Evolutionary conservation across 2,113 vertebrate species (phyloP).

Genomic region (Callithrix jacchus): DNA sequence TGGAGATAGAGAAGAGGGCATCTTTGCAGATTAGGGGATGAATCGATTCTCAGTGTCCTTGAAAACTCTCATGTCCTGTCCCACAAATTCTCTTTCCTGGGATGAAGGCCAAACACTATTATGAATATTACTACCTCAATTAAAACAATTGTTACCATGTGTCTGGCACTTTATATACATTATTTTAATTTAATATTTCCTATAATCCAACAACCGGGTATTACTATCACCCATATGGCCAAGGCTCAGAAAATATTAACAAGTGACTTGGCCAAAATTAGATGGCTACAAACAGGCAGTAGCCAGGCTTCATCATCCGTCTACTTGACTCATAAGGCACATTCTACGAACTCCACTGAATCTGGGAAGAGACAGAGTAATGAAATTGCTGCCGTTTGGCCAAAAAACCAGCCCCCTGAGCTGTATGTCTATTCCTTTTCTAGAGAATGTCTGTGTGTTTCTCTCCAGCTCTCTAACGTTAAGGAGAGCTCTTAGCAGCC

Average conservation of each 20-base stretch:
- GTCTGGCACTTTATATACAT: neutral
- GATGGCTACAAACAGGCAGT: neutral
- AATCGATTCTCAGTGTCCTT: neutral
- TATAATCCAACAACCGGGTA: conserved; percentile 39
- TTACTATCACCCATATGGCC: neutral
- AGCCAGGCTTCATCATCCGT: neutral
- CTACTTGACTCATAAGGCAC: neutral
- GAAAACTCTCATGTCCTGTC: neutral
- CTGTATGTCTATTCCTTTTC: neutral
- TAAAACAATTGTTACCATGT: conserved; percentile 30
- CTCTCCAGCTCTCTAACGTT: neutral
- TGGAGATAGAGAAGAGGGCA: neutral
- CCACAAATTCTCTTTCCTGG: conserved; percentile 28
- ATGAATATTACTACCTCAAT: conserved; percentile 41
- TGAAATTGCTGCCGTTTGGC: neutral
- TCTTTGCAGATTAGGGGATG: neutral
- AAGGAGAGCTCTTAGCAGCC: neutral
- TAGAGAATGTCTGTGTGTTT: neutral
- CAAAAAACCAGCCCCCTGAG: neutral
- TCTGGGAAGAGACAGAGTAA: neutral
- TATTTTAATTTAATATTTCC: conserved; percentile 60
- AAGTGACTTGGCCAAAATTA: conserved; percentile 46
- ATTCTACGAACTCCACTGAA: neutral
- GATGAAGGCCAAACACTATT: conserved; percentile 37
- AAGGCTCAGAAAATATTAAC: conserved; percentile 9